Evolutionary conservation across 2,113 vertebrate species (phyloP).

Genomic region (Alaudala cheleensis): DNA sequence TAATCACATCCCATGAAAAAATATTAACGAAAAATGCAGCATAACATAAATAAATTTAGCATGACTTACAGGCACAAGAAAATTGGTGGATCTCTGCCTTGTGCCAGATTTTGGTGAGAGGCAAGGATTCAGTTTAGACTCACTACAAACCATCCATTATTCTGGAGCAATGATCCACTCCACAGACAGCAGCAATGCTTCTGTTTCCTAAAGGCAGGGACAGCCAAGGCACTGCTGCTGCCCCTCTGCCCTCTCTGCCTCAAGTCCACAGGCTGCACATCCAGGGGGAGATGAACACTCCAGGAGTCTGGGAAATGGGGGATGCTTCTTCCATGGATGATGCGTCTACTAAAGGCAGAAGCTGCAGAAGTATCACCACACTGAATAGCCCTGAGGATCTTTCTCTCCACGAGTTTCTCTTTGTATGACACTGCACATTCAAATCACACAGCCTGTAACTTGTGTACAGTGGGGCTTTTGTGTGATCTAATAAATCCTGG

Average conservation of each 20-base stretch:
- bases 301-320: background rate
- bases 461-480: fast-evolving
- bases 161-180: background rate
- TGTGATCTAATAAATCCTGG: background rate
- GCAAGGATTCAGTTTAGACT: background rate
- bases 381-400: background rate
- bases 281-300: background rate
- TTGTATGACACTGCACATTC: background rate
- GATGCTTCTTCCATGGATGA: background rate
- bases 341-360: background rate
- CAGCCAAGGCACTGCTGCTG: background rate
- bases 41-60: background rate
- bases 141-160: background rate
- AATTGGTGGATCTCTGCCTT: background rate
- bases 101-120: background rate
- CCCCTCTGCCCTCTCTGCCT: background rate
- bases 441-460: background rate
- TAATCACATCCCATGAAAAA: background rate
- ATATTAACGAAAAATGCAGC: background rate
- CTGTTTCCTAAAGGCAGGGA: background rate
- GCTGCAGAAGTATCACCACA: background rate
- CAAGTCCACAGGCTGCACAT: background rate
- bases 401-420: background rate
- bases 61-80: background rate
- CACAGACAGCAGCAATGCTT: background rate